These are phyloP conservation scores for Eurois occulta DNA, from an alignment of 2,888 invertebrate species.

Conservation along the genomic window DNA sequence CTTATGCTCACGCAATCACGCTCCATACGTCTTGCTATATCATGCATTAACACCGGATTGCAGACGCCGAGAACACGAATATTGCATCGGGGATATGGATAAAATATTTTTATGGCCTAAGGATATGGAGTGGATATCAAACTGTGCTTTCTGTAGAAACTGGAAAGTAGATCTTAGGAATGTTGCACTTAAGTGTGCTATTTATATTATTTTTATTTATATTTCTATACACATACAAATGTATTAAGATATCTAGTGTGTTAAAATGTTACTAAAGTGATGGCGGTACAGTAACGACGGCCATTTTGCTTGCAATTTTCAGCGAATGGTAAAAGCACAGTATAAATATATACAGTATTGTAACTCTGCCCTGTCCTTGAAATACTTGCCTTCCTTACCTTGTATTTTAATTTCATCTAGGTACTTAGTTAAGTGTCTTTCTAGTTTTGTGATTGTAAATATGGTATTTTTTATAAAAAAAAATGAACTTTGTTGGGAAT, in stretches of 20 bases:
- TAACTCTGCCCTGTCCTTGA: no score
- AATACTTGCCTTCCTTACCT: no score
- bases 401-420: no score
- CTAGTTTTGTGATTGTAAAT: no score
- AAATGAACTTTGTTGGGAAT: no score
- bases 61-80: constrained; percentile 24
- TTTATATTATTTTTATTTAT: no score
- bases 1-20: constrained; percentile 23
- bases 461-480: no score
- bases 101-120: constrained; percentile 32
- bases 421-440: no score
- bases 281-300: background rate
- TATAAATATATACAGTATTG: no score
- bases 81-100: constrained; percentile 31
- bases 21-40: constrained; percentile 36
- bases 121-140: constrained; percentile 11
- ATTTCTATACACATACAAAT: background rate
- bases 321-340: background rate
- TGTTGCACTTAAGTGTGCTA: background rate
- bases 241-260: background rate
- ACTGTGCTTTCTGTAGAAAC: background rate
- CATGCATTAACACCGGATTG: constrained; percentile 33
- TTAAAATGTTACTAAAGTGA: background rate
- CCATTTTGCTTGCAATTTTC: background rate
- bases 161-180: background rate